Base-by-base conservation (phyloP, 1,140 invertebrate species). In the Drosophila parvula region DNA sequence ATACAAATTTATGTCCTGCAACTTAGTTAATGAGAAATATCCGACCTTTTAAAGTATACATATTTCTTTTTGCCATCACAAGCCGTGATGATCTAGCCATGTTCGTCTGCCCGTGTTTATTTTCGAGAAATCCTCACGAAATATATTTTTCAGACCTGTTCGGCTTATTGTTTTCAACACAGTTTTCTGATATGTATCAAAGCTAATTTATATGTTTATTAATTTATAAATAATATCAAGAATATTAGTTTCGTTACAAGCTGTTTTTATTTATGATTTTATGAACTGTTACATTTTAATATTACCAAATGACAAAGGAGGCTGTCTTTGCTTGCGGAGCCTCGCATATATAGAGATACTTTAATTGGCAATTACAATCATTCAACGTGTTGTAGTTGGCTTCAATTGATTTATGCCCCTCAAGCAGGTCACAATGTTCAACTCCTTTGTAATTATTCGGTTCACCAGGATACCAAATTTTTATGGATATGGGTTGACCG, bases 261-360 rank as follows among this genome's bases (percentile, higher is more conserved):
- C 0, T 47, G 6, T 12, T 8, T 28, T 7, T 51, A 34, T 34
- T 51, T 51, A 18, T 3, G n/a, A 27, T n/a, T n/a, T 22, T 28
- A n/a, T n/a, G 2, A 48, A 10, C 27, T 28, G 27, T 0, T 22
- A 22, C 5, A 14, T n/a, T 28, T 5, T 28, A 14, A 14, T 47
- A 28, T 47, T 18, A 30, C 43, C 34, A 48, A 48, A 60, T 36
- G n/a, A 59, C 41, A 47, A 59, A 30, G 6, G 57, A 34, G 1
- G 30, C 16, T 4, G 43, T 34, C 18, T 36, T 36, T 14, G 32
- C 6, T 22, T 14, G 22, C 5, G 14, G 38, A 7, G 40, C 27
- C 16, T 94, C 0, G 90, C 93, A 50, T 93, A 95, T 92, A 82
- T 93, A 16, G 18, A 64, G 1, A 22, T n/a, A 2, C 5, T 32